Conservation (phyloP, 2,797 vertebrate genomes). For the Lutjanus argentimaculatus region DNA sequence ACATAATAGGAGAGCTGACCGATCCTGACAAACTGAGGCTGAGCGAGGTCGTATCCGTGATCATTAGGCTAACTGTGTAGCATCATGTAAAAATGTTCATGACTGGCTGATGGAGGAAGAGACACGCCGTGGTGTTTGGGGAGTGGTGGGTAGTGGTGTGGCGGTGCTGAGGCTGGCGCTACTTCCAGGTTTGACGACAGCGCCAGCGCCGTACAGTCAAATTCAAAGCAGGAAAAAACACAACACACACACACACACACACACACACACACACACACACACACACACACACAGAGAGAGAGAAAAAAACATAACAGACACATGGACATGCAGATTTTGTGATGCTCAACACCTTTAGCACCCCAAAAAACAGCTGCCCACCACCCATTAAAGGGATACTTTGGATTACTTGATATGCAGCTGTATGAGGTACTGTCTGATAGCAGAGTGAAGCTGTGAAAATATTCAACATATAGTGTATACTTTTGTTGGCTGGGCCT, state of each 20-base stretch:
- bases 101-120: constrained; percentile 2
- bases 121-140: constrained; percentile 7
- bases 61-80: neutral
- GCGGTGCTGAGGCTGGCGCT: constrained; percentile 15
- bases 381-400: neutral
- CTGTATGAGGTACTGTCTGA: no score
- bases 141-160: constrained; percentile 19
- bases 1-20: neutral
- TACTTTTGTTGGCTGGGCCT: no score
- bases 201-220: constrained; percentile 75
- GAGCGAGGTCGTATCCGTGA: constrained; percentile 7
- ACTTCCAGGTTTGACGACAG: constrained; percentile 46
- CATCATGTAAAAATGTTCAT: constrained; percentile 18
- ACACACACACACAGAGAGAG: constrained; percentile 7
- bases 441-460: no score
- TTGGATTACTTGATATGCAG: no score
- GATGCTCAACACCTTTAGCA: neutral
- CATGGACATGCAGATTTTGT: constrained; percentile 7
- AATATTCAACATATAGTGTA: no score
- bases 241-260: constrained; percentile 7
- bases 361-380: neutral
- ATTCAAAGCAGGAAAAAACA: constrained; percentile 49
- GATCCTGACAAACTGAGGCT: constrained; percentile 6
- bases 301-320: constrained; percentile 30
- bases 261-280: constrained; percentile 24